A percentile compares a stretch with the other conserved stretches of the same genome.
Evolutionary conservation across 1,140 invertebrate species (phyloP).

Genomic region (Ooceraea biroi): DNA sequence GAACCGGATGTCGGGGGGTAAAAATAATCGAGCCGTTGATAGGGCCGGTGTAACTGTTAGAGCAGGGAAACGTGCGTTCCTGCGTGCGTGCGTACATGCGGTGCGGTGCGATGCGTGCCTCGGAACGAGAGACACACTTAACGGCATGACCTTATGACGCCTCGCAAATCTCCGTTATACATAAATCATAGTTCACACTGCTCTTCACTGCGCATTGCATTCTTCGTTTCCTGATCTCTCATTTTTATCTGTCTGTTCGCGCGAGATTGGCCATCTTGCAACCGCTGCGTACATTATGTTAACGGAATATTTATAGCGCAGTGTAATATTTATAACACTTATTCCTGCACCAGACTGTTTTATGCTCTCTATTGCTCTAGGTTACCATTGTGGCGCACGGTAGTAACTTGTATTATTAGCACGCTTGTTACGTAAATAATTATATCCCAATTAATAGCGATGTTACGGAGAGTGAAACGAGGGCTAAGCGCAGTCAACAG

Average conservation of each 20-base stretch:
- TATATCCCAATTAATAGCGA: not conserved
- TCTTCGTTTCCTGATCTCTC: not conserved
- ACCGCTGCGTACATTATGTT: not conserved
- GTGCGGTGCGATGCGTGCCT: not conserved
- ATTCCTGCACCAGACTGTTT: not conserved
- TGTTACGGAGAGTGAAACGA: slow-evolving; percentile 5
- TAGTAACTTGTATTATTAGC: slow-evolving; percentile 9
- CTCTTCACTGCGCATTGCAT: not conserved
- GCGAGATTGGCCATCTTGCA: not conserved
- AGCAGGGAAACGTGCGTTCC: not conserved
- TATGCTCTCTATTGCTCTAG: not conserved
- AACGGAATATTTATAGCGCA: not conserved
- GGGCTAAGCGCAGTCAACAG: slow-evolving; percentile 1
- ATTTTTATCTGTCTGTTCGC: not conserved
- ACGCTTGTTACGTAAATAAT: slow-evolving; percentile 12
- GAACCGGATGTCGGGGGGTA: slow-evolving; percentile 45
- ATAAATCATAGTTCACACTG: slow-evolving; percentile 11
- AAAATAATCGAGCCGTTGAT: slow-evolving; percentile 55
- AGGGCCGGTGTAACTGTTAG: slow-evolving; percentile 27
- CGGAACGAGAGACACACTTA: not conserved
- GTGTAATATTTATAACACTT: not conserved
- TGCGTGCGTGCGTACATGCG: not conserved
- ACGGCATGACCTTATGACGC: not conserved
- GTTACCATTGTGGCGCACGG: too few species aligned
- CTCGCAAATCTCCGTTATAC: slow-evolving; percentile 13